phyloP scores from a whole-genome alignment of 2,888 invertebrate species.

The Eristalis arbustorum region DNA sequence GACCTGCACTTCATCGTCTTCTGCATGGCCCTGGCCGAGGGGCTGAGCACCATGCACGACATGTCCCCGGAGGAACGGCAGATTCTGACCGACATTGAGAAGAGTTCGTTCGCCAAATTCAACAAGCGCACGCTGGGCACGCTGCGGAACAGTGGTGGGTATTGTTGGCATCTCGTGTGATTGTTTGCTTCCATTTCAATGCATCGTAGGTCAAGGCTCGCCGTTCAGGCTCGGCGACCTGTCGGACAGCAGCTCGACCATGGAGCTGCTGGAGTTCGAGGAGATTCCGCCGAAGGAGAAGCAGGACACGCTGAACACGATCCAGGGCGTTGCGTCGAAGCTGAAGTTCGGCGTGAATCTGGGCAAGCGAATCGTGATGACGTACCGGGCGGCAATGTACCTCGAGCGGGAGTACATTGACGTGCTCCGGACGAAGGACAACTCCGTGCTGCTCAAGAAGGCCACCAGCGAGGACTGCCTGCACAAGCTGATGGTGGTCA shows the following conservation, averaged over 20 bases:
- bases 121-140: conserved; percentile 77
- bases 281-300: conserved; percentile 79
- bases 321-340: conserved; percentile 81
- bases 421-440: conserved; percentile 81
- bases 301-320: conserved; percentile 77
- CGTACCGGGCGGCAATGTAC: conserved; percentile 82
- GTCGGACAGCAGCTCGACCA: conserved; percentile 76
- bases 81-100: conserved; percentile 80
- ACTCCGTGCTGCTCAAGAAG: conserved; percentile 81
- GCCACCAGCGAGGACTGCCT: conserved; percentile 81
- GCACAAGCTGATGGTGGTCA: conserved; percentile 83
- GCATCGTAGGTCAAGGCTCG: conserved; percentile 55
- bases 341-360: conserved; percentile 82
- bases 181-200: background rate
- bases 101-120: conserved; percentile 79
- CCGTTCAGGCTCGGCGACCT: conserved; percentile 72
- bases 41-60: conserved; percentile 82
- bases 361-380: conserved; percentile 82
- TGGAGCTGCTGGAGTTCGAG: conserved; percentile 76
- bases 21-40: conserved; percentile 84
- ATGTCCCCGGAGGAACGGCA: conserved; percentile 85
- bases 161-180: background rate
- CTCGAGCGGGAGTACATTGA: conserved; percentile 82
- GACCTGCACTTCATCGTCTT: conserved; percentile 83
- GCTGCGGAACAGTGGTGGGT: conserved; percentile 34